These are phyloP conservation scores for Sarotherodon lohbergeri DNA, from an alignment of 2,113 vertebrate genomes.

Conservation along the genomic window DNA sequence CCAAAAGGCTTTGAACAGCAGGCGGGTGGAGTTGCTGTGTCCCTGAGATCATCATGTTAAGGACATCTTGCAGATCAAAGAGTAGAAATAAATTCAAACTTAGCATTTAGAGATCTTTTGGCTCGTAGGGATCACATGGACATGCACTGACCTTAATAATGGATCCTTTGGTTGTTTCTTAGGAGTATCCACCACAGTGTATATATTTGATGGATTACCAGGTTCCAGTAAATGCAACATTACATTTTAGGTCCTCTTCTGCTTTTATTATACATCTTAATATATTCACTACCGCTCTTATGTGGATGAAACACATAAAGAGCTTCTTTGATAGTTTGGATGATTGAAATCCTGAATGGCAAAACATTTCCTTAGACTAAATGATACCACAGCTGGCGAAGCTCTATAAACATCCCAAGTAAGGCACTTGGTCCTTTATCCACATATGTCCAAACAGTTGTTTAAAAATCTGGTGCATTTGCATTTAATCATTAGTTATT, in stretches of 20 bases:
- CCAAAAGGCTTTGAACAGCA: not conserved
- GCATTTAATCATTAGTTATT: not conserved
- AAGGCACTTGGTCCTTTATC: not conserved
- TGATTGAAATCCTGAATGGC: not conserved
- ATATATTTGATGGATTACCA: not conserved
- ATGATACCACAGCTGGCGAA: not conserved
- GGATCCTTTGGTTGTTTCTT: not conserved
- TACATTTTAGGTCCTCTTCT: not conserved
- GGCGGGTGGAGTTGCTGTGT: not conserved
- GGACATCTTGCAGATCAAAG: not conserved
- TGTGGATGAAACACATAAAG: not conserved
- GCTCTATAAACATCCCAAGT: not conserved
- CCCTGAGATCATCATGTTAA: not conserved
- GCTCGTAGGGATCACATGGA: not conserved
- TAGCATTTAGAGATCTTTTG: not conserved
- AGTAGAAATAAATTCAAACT: not conserved
- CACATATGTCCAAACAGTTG: not conserved
- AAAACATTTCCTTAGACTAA: not conserved
- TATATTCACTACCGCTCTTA: not conserved
- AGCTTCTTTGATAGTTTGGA: not conserved
- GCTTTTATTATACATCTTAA: not conserved
- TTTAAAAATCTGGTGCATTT: not conserved
- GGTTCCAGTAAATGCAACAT: not conserved
- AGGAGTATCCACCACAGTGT: not conserved
- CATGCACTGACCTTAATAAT: not conserved